Conservation (phyloP, 2,888 invertebrate genomes). For the Drepanosiphum platanoidis region DNA sequence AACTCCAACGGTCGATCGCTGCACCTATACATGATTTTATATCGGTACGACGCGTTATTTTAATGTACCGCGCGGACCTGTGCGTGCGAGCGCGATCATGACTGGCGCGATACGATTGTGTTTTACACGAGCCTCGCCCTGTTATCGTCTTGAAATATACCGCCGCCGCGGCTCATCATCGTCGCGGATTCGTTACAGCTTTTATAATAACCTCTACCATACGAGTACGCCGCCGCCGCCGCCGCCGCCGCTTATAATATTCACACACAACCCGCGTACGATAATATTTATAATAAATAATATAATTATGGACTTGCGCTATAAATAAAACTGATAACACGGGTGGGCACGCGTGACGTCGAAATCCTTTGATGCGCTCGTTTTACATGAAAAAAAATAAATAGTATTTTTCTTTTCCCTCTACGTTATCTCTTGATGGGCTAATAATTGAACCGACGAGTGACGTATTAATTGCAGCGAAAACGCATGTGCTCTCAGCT, state of each 20-base stretch:
- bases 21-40: not conserved
- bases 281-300: no score
- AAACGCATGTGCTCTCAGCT: not conserved
- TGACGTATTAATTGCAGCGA: not conserved
- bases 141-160: slow-evolving; percentile 15
- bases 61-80: not conserved
- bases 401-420: no score
- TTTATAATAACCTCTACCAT: no score
- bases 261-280: no score
- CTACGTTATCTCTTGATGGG: no score
- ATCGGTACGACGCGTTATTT: not conserved
- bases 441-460: not conserved
- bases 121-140: slow-evolving; percentile 6
- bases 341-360: no score
- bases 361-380: no score
- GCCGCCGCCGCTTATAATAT: not conserved
- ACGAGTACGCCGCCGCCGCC: not conserved
- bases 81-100: slow-evolving; percentile 17
- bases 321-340: no score
- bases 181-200: not conserved
- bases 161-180: not conserved
- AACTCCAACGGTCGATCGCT: no score
- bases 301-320: no score
- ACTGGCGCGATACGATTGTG: slow-evolving; percentile 23
- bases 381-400: no score